Evolutionary conservation across 1,140 invertebrate species (phyloP).

Genomic region (Orius laevigatus): DNA sequence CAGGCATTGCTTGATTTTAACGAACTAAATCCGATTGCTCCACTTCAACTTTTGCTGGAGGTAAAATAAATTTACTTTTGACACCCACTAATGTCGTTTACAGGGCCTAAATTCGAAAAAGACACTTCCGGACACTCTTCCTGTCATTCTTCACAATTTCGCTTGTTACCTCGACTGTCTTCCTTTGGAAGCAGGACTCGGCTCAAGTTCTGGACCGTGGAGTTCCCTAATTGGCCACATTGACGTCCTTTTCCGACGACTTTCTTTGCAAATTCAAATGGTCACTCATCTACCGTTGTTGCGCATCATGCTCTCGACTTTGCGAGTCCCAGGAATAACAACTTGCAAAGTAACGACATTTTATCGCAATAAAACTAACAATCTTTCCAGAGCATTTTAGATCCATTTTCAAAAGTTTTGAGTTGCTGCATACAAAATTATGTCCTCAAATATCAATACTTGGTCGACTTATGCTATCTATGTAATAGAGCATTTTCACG

Average conservation of each 20-base stretch:
- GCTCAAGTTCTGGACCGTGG: constrained; percentile 50
- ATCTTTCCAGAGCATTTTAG: constrained; percentile 52
- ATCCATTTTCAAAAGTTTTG: constrained; percentile 91
- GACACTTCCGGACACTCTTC: constrained; percentile 59
- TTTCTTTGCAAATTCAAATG: constrained; percentile 54
- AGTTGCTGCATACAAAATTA: constrained; percentile 80
- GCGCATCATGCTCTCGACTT: constrained; percentile 66
- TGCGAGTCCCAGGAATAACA: constrained; percentile 68
- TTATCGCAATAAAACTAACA: neutral
- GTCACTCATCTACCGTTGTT: constrained; percentile 63
- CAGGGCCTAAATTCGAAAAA: constrained; percentile 77
- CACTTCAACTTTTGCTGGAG: constrained; percentile 80
- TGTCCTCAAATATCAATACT: constrained; percentile 61
- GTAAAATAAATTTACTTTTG: constrained; percentile 27
- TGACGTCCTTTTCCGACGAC: constrained; percentile 69
- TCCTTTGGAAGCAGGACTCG: constrained; percentile 62
- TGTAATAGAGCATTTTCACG: constrained; percentile 75
- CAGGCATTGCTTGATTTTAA: constrained; percentile 89
- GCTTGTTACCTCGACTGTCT: constrained; percentile 85
- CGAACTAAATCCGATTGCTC: constrained; percentile 87
- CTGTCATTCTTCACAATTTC: constrained; percentile 70
- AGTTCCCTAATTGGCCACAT: constrained; percentile 61
- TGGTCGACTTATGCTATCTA: constrained; percentile 77
- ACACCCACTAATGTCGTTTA: constrained; percentile 7
- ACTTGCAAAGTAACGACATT: constrained; percentile 50